A percentile compares a stretch with the other conserved stretches of the same genome.
These are phyloP conservation scores for Lepeophtheirus salmonis DNA, from an alignment of 1,140 invertebrate genomes.

Conservation along the genomic window DNA sequence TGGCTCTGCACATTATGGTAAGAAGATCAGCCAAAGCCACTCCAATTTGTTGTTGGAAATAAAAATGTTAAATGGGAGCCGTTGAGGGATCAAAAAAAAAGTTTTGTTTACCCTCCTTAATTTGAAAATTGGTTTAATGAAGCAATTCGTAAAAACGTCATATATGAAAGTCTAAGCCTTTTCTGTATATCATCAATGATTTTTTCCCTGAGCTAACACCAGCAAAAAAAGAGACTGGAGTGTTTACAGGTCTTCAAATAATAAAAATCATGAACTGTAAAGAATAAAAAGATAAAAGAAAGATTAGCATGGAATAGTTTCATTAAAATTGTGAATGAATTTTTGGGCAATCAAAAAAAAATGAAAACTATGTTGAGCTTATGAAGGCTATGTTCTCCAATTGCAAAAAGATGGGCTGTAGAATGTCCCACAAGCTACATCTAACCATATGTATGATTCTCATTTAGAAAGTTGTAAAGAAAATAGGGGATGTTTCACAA, in stretches of 20 bases:
- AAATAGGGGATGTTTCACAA: slow-evolving; percentile 23
- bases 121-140: slow-evolving; percentile 27
- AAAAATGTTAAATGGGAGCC: slow-evolving; percentile 23
- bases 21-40: slow-evolving; percentile 17
- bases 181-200: slow-evolving; percentile 24
- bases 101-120: slow-evolving; percentile 24
- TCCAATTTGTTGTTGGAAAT: slow-evolving; percentile 20
- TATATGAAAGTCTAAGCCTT: slow-evolving; percentile 25
- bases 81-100: slow-evolving; percentile 17
- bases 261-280: slow-evolving; percentile 13
- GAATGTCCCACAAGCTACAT: slow-evolving; percentile 19
- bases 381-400: slow-evolving; percentile 16
- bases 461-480: slow-evolving; percentile 20
- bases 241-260: slow-evolving; percentile 24
- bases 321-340: slow-evolving; percentile 6
- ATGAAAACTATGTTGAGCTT: slow-evolving; percentile 4
- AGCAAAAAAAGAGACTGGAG: slow-evolving; percentile 25
- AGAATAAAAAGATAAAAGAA: slow-evolving; percentile 5
- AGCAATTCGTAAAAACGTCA: slow-evolving; percentile 28
- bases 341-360: slow-evolving; percentile 18
- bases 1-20: slow-evolving; percentile 18
- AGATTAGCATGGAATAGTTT: slow-evolving; percentile 18
- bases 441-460: slow-evolving; percentile 19
- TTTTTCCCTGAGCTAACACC: slow-evolving; percentile 20
- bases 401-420: slow-evolving; percentile 18